Base-by-base conservation (phyloP, 2,797 vertebrate genomes). In the Tokudaia tokunoshimensis region DNA sequence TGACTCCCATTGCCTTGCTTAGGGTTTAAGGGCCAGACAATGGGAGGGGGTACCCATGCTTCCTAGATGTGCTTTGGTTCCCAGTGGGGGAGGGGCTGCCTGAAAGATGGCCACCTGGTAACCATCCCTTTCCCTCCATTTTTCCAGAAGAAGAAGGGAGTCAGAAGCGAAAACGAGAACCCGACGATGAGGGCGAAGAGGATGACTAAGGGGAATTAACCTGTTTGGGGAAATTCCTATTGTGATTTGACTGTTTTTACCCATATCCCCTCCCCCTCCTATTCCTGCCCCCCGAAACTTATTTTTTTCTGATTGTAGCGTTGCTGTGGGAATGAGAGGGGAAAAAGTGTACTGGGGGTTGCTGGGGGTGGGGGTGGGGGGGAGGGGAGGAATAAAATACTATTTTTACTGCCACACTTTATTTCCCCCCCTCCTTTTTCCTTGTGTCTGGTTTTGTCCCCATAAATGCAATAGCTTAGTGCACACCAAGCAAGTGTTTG, bases 91-190 rank as follows among this genome's bases (percentile, higher is more conserved):
- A 2, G 11, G 20, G 41, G 80, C 52, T 34, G 61, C 19, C 5
- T 20, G 61, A 37, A 52, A 7, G 44, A 50, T 14, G 59, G n/a
- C 10, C 34, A n/a, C 67, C 59, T 89, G 55, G 55, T n/a, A 75
- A 65, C 44, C 65, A 34, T 19, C 29, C 44, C 72, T 72, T 83
- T 94, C 67, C 22, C 19, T 85, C 97, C 65, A 0, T 95, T 95
- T 52, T 98, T 97, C 2, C 89, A 99, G 99, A 99, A 89, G 99
- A 99, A 90, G 99, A 99, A 83, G 98, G 98, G 98, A 99, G 99
- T 95, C 99, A 99, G 98, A 99, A 99, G 98, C 99, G 99, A 98
- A 99, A 99, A 99, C 99, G 99, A 99, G 99, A 99, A 20, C 98
- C 99, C 14, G 99, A 99, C 92, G 99, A 99, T n/a, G 99, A 99